Percentiles rank a stretch among this genome's conserved stretches.
These are phyloP conservation scores for Amphimedon queenslandica DNA, from an alignment of 37 sponge, comb jelly and placozoan genomes.

Conservation along the genomic window DNA sequence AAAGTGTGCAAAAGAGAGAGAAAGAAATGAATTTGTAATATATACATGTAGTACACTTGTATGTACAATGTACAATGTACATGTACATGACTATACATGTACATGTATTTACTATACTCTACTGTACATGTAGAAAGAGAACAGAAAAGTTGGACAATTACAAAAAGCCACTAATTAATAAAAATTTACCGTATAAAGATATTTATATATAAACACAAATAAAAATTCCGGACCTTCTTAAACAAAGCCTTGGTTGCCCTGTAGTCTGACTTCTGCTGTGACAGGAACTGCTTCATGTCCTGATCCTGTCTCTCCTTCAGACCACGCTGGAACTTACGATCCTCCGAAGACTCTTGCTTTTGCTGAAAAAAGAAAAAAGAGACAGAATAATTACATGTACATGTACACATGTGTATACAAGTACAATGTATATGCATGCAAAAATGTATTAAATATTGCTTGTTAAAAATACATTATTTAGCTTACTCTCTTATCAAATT, in stretches of 20 bases:
- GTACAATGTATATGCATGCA: too few relatives aligned
- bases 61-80: too few relatives aligned
- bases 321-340: slow-evolving; percentile 51
- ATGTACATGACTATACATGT: too few relatives aligned
- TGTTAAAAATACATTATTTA: neutral
- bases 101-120: too few relatives aligned
- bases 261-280: slow-evolving; percentile 82
- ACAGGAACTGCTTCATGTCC: slow-evolving; percentile 86
- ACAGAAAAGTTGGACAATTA: neutral
- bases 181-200: neutral
- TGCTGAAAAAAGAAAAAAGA: slow-evolving; percentile 21
- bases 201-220: neutral
- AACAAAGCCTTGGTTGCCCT: slow-evolving; percentile 58
- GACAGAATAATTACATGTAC: neutral
- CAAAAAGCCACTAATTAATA: neutral
- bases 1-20: slow-evolving; percentile 21
- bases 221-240: slow-evolving; percentile 52
- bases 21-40: neutral
- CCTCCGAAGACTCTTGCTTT: slow-evolving; percentile 63
- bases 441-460: neutral
- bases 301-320: slow-evolving; percentile 74
- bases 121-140: neutral
- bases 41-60: too few relatives aligned
- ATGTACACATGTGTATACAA: too few relatives aligned
- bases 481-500: slow-evolving; percentile 78